Base-by-base conservation (phyloP, 2,797 vertebrate genomes). In the Gephyroberyx darwinii region DNA sequence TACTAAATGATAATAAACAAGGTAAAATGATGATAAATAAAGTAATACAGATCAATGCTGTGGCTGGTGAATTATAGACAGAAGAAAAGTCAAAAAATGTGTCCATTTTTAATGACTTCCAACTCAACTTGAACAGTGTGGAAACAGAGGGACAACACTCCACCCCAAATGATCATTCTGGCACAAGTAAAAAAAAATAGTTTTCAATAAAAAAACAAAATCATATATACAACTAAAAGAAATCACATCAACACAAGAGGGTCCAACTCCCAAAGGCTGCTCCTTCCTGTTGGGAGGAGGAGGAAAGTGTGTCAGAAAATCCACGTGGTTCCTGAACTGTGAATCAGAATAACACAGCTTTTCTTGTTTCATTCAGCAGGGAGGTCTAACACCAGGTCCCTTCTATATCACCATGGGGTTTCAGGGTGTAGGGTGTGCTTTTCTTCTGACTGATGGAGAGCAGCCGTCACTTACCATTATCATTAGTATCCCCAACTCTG, bases 401-500 rank as follows among this genome's bases (percentile, higher is more conserved):
- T 39, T 9, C 37, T 9, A n/a, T n/a, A n/a, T n/a, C n/a, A n/a
- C n/a, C n/a, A n/a, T n/a, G n/a, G n/a, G n/a, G n/a, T n/a, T n/a
- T n/a, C n/a, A n/a, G n/a, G n/a, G n/a, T n/a, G n/a, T n/a, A n/a
- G n/a, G n/a, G n/a, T n/a, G n/a, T n/a, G n/a, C n/a, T n/a, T n/a
- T n/a, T n/a, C n/a, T 39, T 39, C 9, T 10, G 1, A 2, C 9
- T 10, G 2, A 9, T 12, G 37, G 8, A 10, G 37, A 9, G 13
- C 10, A 12, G 3, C 2, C 2, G 37, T 39, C 37, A 39, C 37
- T 39, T 8, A 39, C 10, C 16, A 37, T 57, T 2, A 20, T 0
- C 10, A 52, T 90, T 66, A 93, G 78, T 92, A 90, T 43, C 65
- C 74, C 86, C 91, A 86, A 30, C 86, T 77, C 35, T 83, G 65